Base-by-base conservation (phyloP, 2,113 vertebrate species). In the Vidua macroura region DNA sequence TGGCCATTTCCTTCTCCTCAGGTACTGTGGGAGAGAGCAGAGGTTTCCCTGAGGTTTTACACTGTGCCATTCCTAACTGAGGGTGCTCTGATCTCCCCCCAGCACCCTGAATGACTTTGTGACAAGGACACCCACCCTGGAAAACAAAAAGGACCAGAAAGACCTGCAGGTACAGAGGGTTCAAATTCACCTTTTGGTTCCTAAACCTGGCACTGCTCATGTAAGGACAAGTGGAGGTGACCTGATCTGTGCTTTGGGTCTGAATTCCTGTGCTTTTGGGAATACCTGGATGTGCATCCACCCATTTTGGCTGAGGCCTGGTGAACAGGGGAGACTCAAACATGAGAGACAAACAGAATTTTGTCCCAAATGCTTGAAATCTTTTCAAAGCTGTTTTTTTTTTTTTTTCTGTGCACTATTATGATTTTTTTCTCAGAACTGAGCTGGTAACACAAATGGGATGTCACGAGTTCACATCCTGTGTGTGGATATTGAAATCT, bases 101-200 rank as follows among this genome's bases (percentile, higher is more conserved):
- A 99, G 99, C 90, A 99, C 98, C 93, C 97, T 99, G 52, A 99
- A 99, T 83, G 99, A 99, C 95, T 98, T 99, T 90, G 98, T 99
- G 52, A 99, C 98, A 6, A 97, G 99, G 89, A 98, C 98, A 9
- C 98, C 99, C 67, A 99, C 97, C 91, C 96, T 99, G 94, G 99
- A 99, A 78, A 99, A 97, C 95, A 99, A 99, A 97, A 99, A 99
- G 95, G 99, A 99, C 93, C 98, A 98, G 25, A 98, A 95, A 95
- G 99, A 99, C 86, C 94, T 99, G 63, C 99, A 99, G 99, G 99
- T 99, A 97, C 49, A 46, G 46, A 11, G 17, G 52, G n/a, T 86
- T 51, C 3, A 6, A 48, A 15, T 56, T 41, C n/a, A 43, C 7
- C 2, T 85, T 59, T 52, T 27, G 31, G 13, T 56, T 87, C 56